A percentile compares a stretch with the other conserved stretches of the same genome.
These are phyloP conservation scores for Andricus grossulariae DNA, from an alignment of 1,140 invertebrate species.

Conservation along the genomic window DNA sequence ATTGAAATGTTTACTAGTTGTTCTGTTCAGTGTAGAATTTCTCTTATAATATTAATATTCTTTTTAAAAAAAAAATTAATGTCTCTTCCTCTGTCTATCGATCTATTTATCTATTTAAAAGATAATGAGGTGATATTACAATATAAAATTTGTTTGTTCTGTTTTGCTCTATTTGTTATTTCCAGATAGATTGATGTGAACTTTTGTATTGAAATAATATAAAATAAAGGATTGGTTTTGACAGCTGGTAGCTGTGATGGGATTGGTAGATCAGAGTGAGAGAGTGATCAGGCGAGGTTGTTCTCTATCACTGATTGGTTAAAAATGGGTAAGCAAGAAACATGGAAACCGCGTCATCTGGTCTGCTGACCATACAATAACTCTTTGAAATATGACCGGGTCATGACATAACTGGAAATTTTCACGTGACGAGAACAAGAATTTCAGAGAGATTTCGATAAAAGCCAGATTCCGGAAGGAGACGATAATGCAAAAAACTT, in stretches of 20 bases:
- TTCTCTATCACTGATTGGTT: conserved; percentile 56
- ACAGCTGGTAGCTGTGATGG: conserved; percentile 23
- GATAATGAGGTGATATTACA: no score
- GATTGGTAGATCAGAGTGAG: conserved; percentile 57
- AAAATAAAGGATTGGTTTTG: conserved; percentile 24
- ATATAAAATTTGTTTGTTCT: no score
- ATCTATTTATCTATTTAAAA: no score
- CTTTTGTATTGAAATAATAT: no score
- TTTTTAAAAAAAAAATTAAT: no score
- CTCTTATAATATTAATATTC: no score
- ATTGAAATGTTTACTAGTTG: no score
- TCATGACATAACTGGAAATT: conserved; percentile 4
- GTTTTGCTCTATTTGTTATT: no score
- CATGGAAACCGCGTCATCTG: conserved; percentile 53
- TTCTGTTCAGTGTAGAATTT: no score
- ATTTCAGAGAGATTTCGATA: conserved; percentile 11
- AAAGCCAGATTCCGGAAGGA: conserved; percentile 31
- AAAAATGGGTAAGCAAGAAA: conserved; percentile 33
- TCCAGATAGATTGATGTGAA: no score
- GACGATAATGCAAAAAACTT: conserved; percentile 47
- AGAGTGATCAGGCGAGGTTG: conserved; percentile 66
- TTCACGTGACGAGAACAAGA: not conserved
- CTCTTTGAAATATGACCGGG: not conserved
- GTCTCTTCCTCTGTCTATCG: no score
- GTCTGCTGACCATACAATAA: conserved; percentile 35